Base-by-base conservation (phyloP, 2,888 invertebrate species). In the Nemoura dubitans region DNA sequence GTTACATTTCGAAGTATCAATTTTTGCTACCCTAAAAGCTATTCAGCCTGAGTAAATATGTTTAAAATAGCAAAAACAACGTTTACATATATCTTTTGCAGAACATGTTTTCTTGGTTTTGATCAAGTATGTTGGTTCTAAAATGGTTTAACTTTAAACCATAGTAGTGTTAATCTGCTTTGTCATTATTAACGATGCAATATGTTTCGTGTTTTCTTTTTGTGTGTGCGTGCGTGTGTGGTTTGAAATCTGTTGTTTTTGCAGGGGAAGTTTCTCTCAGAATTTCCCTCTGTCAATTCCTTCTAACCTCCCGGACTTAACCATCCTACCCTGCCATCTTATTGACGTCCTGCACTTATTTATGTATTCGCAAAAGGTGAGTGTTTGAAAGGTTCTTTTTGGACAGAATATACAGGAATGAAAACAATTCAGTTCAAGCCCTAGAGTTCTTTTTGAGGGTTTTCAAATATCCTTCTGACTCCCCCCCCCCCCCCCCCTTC, bases 371-470 rank as follows among this genome's bases (percentile, higher is more conserved):
- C 81, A 25, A 28, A 84, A 84, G 84, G 84, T 84, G 84, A 84
- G 84, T 84, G 3, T 84, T 84, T 84, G 84, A 28, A 84, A 28
- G 84, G 84, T 84, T 84, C 84, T 84, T 84, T 84, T 84, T 59
- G 10, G 21, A 81, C 10, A n/a, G 29, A 81, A 36, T n/a, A n/a
- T n/a, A n/a, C n/a, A n/a, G n/a, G n/a, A n/a, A n/a, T n/a, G n/a
- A n/a, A n/a, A n/a, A n/a, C n/a, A n/a, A n/a, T n/a, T n/a, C n/a
- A n/a, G n/a, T n/a, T n/a, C n/a, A n/a, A n/a, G n/a, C n/a, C n/a
- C n/a, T n/a, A n/a, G n/a, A n/a, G n/a, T n/a, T n/a, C n/a, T n/a
- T n/a, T n/a, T n/a, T n/a, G n/a, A n/a, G n/a, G n/a, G n/a, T n/a
- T n/a, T n/a, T n/a, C n/a, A n/a, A n/a, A n/a, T n/a, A n/a, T n/a